Conservation (phyloP, 2,113 vertebrate species). For the Hylia prasina region DNA sequence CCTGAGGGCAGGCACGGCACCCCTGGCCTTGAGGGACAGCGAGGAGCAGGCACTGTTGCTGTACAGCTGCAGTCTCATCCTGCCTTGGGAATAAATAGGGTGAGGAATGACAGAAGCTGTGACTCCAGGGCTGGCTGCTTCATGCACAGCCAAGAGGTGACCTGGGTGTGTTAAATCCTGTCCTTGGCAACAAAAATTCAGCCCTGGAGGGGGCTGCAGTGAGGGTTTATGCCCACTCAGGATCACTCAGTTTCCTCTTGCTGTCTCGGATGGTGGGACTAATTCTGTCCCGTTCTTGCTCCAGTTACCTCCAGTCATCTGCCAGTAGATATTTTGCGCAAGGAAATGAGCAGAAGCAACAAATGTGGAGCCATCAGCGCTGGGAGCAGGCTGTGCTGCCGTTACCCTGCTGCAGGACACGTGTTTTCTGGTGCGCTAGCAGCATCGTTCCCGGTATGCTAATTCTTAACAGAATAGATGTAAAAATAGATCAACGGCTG, state of each 20-base stretch:
- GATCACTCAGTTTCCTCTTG: not conserved
- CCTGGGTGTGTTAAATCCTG: not conserved
- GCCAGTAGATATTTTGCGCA: not conserved
- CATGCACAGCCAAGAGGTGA: fast-evolving
- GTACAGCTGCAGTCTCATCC: not conserved
- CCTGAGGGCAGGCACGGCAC: not conserved
- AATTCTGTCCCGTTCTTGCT: not conserved
- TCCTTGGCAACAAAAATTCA: not conserved
- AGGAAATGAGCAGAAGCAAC: not conserved
- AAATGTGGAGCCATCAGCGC: not conserved
- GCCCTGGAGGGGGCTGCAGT: not conserved
- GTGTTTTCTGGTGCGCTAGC: conserved; percentile 5
- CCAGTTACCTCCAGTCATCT: not conserved
- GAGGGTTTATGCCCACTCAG: not conserved
- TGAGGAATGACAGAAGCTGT: not conserved
- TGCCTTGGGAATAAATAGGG: not conserved
- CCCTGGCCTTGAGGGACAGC: fast-evolving
- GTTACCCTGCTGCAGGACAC: not conserved
- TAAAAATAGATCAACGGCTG: conserved; percentile 40
- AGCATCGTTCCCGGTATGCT: not conserved
- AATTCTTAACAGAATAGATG: conserved; percentile 15
- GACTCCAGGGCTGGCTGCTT: not conserved
- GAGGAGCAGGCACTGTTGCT: not conserved
- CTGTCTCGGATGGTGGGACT: fast-evolving
- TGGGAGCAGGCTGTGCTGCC: not conserved